A percentile compares a stretch with the other conserved stretches of the same genome.
Conservation (phyloP, 2,797 vertebrate genomes). For the Falco biarmicus region DNA sequence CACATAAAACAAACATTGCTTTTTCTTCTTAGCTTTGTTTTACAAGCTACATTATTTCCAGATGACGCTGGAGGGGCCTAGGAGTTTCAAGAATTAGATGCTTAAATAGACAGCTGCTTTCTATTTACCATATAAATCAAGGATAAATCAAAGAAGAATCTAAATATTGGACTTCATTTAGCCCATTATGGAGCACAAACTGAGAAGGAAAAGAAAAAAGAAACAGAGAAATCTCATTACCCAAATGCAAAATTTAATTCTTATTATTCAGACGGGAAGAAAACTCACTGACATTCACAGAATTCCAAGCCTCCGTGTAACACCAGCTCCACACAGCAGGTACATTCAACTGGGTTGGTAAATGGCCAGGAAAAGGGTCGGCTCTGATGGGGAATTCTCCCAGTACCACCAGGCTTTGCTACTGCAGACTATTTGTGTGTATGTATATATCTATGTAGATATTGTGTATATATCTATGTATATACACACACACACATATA, state of each 20-base stretch:
- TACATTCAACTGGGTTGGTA: constrained; percentile 26
- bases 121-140: constrained; percentile 82
- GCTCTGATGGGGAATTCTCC: not conserved
- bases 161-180: constrained; percentile 69
- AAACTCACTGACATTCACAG: not conserved
- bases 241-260: not conserved
- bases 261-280: not conserved
- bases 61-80: constrained; percentile 85
- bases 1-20: constrained; percentile 95
- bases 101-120: constrained; percentile 83
- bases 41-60: constrained; percentile 92
- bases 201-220: constrained; percentile 25
- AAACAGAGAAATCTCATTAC: not conserved
- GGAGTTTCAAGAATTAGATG: constrained; percentile 78
- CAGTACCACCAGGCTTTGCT: constrained; percentile 33
- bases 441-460: not conserved
- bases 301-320: not conserved
- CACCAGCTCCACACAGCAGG: not conserved
- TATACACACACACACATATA: not conserved
- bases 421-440: not conserved
- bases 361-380: not conserved
- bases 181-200: constrained; percentile 51
- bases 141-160: constrained; percentile 79
- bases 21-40: constrained; percentile 86
- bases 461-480: not conserved